phyloP scores from a whole-genome alignment of 1,140 invertebrate species.

The Drosophila nannoptera region DNA sequence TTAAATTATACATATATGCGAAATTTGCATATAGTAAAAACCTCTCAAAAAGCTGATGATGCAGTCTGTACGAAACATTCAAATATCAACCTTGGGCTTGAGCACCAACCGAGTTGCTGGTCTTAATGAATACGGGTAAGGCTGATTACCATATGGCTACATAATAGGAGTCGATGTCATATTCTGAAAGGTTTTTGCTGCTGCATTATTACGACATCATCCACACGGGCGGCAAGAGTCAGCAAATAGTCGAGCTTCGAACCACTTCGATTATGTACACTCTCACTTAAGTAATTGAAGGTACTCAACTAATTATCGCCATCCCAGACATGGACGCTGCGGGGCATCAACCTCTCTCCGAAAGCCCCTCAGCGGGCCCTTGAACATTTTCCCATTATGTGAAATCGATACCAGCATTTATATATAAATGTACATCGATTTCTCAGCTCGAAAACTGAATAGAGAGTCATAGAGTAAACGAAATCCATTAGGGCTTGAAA shows the following conservation, averaged over 20 bases:
- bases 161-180: conserved; percentile 10
- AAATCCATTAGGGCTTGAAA: conserved; percentile 16
- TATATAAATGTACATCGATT: no score
- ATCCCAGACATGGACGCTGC: conserved; percentile 27
- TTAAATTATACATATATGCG: conserved; percentile 21
- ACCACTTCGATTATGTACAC: background rate
- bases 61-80: conserved; percentile 32
- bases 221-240: background rate
- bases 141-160: conserved; percentile 26
- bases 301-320: conserved; percentile 32
- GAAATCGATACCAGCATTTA: conserved; percentile 73
- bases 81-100: conserved; percentile 43
- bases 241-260: no score
- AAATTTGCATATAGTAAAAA: conserved; percentile 53
- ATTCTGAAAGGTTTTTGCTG: conserved; percentile 2
- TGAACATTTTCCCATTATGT: conserved; percentile 47
- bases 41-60: conserved; percentile 44
- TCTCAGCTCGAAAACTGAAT: conserved; percentile 25
- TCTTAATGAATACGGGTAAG: conserved; percentile 30
- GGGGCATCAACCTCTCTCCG: conserved; percentile 48
- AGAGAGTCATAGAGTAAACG: conserved; percentile 10
- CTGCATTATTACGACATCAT: conserved; percentile 11
- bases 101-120: no score
- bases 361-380: conserved; percentile 39
- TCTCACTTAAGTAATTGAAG: conserved; percentile 26